Conservation (phyloP, 2,113 vertebrate species). For the Ploceus nigricollis region DNA sequence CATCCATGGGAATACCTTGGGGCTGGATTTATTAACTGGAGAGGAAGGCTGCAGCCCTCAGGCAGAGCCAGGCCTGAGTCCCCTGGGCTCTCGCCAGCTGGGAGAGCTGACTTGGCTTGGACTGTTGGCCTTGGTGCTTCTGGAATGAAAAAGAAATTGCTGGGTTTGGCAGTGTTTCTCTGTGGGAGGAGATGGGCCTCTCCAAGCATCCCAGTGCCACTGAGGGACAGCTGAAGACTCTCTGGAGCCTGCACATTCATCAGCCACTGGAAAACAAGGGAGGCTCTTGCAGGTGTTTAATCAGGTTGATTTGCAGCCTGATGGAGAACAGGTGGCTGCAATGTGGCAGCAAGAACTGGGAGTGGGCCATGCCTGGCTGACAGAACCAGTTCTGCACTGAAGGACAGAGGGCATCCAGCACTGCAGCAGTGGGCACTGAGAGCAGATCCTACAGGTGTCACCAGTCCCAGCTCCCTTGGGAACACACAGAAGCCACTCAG, state of each 20-base stretch:
- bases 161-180: not conserved
- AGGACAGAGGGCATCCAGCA: not conserved
- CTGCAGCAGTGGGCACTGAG: not conserved
- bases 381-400: not conserved
- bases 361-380: not conserved
- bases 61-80: not conserved
- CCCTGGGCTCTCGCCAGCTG: not conserved
- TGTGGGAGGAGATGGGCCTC: not conserved
- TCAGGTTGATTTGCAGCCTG: not conserved
- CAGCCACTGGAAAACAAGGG: not conserved
- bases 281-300: not conserved
- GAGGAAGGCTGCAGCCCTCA: not conserved
- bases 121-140: not conserved
- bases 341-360: not conserved
- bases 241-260: not conserved
- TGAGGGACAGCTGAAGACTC: not conserved
- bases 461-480: not conserved
- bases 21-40: not conserved
- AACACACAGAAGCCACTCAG: not conserved
- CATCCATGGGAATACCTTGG: accelerated
- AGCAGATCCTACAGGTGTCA: not conserved
- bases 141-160: not conserved
- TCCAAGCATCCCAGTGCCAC: not conserved
- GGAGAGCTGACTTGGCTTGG: not conserved
- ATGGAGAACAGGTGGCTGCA: not conserved